Percentiles rank a stretch among this genome's conserved stretches.
phyloP scores from a whole-genome alignment of 23 tunicate species.

The Botrylloides violaceus region DNA sequence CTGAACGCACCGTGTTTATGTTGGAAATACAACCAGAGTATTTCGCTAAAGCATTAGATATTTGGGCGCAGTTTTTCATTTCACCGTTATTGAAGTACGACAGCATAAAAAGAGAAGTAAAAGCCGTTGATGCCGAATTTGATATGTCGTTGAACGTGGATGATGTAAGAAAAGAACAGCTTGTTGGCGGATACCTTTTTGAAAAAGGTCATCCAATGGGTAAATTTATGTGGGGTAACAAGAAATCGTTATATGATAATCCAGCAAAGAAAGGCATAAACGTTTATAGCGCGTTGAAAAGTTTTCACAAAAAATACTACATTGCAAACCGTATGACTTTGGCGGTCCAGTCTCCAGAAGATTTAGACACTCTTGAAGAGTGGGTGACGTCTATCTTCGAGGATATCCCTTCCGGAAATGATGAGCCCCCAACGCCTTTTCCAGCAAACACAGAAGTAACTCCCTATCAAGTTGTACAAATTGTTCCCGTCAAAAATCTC shows the following conservation, averaged over 20 bases:
- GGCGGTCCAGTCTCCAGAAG: conserved; percentile 50
- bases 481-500: conserved; percentile 50
- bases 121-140: conserved; percentile 93
- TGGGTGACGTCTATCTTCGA: conserved; percentile 63
- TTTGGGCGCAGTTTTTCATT: conserved; percentile 90
- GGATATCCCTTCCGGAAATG: conserved; percentile 26
- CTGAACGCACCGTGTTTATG: conserved; percentile 52
- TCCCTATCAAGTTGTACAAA: conserved; percentile 21
- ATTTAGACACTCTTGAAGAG: conserved; percentile 50
- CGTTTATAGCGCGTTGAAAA: conserved; percentile 37
- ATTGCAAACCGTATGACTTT: conserved; percentile 54
- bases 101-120: conserved; percentile 74
- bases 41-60: conserved; percentile 55
- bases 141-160: conserved; percentile 65
- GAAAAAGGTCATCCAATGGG: conserved; percentile 41
- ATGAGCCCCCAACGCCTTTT: not conserved
- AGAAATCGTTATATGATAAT: conserved; percentile 23
- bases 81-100: conserved; percentile 54
- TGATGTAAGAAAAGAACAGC: conserved; percentile 44
- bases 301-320: conserved; percentile 50
- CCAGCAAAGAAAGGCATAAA: conserved; percentile 40
- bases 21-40: conserved; percentile 63
- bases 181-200: conserved; percentile 28
- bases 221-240: conserved; percentile 80
- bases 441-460: not conserved